These are phyloP conservation scores for Drosophila phalerata DNA, from an alignment of 2,888 invertebrate species.

Conservation along the genomic window DNA sequence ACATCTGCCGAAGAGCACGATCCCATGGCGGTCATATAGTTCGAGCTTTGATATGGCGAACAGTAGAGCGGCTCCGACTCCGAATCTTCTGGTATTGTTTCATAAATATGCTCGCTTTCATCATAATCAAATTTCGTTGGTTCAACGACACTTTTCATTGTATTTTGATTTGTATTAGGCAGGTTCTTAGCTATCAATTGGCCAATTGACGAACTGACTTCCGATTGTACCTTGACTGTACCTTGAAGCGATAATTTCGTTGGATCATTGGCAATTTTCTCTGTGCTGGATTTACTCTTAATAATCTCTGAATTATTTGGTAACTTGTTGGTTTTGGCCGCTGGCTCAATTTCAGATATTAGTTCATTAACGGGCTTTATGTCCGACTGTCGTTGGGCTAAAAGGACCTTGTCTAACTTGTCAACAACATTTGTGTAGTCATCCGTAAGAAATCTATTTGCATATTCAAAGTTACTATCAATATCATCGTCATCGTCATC, in stretches of 20 bases:
- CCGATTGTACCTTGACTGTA: slow-evolving; percentile 17
- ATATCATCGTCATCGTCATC: slow-evolving; percentile 70
- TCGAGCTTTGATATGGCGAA: slow-evolving; percentile 87
- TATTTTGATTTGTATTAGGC: background rate
- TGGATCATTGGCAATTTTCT: slow-evolving; percentile 2
- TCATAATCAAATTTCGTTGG: slow-evolving; percentile 79
- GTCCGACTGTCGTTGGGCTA: slow-evolving; percentile 46
- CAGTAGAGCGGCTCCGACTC: slow-evolving; percentile 88
- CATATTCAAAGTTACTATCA: slow-evolving; percentile 75
- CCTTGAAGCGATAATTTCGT: slow-evolving; percentile 6
- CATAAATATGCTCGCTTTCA: slow-evolving; percentile 89
- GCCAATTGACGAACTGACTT: background rate
- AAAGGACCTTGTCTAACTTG: slow-evolving; percentile 73
- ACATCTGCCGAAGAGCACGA: slow-evolving; percentile 63
- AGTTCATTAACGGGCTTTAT: slow-evolving; percentile 19
- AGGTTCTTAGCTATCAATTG: slow-evolving; percentile 10
- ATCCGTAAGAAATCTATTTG: slow-evolving; percentile 77
- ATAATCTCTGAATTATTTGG: background rate
- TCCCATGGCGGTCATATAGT: slow-evolving; percentile 71
- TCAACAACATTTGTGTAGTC: slow-evolving; percentile 77
- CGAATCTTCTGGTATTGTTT: slow-evolving; percentile 89
- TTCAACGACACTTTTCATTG: background rate
- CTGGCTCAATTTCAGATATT: slow-evolving; percentile 3
- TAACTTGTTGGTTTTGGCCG: slow-evolving; percentile 1
- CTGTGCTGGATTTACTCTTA: slow-evolving; percentile 1